Conservation (phyloP, 2,797 vertebrate species). For the Atherinosoma microstoma region DNA sequence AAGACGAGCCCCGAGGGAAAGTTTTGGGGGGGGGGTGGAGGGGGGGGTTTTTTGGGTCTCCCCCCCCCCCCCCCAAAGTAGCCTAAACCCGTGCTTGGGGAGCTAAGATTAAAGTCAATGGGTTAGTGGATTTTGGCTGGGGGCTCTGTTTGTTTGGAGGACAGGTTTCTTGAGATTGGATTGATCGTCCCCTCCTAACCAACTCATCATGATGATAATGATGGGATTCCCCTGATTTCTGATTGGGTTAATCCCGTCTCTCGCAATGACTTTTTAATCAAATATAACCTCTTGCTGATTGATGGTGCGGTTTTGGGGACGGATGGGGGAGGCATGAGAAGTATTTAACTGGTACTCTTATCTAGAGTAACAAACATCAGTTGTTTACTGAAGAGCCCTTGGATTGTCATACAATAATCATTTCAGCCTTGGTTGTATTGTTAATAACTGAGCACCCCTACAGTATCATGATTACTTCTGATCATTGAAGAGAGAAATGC, state of each 20-base stretch:
- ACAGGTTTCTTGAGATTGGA: constrained; percentile 35
- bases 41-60: too few relatives aligned
- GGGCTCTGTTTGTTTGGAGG: constrained; percentile 30
- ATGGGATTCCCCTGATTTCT: constrained; percentile 66
- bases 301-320: constrained; percentile 18
- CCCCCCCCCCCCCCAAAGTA: constrained; percentile 54
- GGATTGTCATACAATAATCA: background rate
- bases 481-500: background rate
- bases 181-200: constrained; percentile 52
- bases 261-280: constrained; percentile 57
- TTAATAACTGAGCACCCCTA: background rate
- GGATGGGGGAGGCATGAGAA: background rate
- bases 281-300: constrained; percentile 43
- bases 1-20: too few relatives aligned
- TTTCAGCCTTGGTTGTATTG: constrained; percentile 7
- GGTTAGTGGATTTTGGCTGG: constrained; percentile 55
- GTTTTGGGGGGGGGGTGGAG: too few relatives aligned
- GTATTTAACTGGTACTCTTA: constrained; percentile 10
- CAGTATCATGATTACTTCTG: background rate
- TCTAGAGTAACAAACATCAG: constrained; percentile 11
- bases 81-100: constrained; percentile 47
- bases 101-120: constrained; percentile 65
- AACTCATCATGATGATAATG: constrained; percentile 60
- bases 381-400: constrained; percentile 11
- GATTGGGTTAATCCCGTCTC: constrained; percentile 70